Conservation (phyloP, 2,888 invertebrate genomes). For the Acronicta leporina region DNA sequence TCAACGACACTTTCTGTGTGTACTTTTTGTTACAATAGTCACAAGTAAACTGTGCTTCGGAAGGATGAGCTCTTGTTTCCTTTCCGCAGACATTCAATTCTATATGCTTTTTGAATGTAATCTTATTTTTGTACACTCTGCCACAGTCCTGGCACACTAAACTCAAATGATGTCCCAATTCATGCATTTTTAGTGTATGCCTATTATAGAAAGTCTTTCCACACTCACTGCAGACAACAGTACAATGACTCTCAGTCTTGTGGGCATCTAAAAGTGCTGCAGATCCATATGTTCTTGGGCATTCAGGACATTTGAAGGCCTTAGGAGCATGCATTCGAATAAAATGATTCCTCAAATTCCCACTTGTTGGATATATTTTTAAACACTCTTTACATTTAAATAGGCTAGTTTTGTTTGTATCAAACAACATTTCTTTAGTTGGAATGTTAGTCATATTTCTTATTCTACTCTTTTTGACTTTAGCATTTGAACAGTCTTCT, state of each 20-base stretch:
- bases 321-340: slow-evolving; percentile 74
- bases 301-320: slow-evolving; percentile 67
- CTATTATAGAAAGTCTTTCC: slow-evolving; percentile 73
- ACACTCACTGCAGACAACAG: slow-evolving; percentile 72
- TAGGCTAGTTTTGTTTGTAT: slow-evolving; percentile 57
- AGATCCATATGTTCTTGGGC: slow-evolving; percentile 68
- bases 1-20: slow-evolving; percentile 77
- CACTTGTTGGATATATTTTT: slow-evolving; percentile 63
- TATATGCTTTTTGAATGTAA: slow-evolving; percentile 75
- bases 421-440: slow-evolving; percentile 66
- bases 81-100: slow-evolving; percentile 72
- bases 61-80: slow-evolving; percentile 68
- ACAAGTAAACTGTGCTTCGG: slow-evolving; percentile 75
- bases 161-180: slow-evolving; percentile 67
- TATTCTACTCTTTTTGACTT: slow-evolving; percentile 30
- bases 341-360: slow-evolving; percentile 70
- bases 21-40: slow-evolving; percentile 81
- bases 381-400: slow-evolving; percentile 72
- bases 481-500: slow-evolving; percentile 16
- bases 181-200: slow-evolving; percentile 73
- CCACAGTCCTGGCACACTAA: slow-evolving; percentile 78
- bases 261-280: slow-evolving; percentile 64
- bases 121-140: slow-evolving; percentile 73
- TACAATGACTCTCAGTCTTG: slow-evolving; percentile 66
- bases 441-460: slow-evolving; percentile 45